A percentile compares a stretch with the other conserved stretches of the same genome.
Conservation (phyloP, 1,140 invertebrate species). For the Whitmania pigra region DNA sequence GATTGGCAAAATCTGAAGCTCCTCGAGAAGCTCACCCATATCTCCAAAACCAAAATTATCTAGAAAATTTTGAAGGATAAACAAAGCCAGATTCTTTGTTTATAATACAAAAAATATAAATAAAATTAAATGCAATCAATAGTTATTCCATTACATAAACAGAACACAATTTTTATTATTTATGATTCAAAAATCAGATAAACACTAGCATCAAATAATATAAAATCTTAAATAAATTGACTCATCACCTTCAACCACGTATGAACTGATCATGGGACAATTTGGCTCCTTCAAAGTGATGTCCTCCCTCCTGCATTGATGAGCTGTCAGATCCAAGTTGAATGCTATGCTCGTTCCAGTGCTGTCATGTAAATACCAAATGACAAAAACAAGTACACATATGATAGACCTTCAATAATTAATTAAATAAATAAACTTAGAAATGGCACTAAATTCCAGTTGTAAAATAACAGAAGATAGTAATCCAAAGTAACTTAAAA, state of each 20-base stretch:
- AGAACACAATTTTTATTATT: neutral
- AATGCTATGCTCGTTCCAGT: no score
- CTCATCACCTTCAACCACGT: neutral
- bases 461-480: neutral
- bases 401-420: neutral
- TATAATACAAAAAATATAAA: neutral
- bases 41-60: no score
- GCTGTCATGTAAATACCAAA: neutral
- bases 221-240: neutral
- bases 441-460: neutral
- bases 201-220: neutral
- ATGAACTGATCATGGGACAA: conserved; percentile 1
- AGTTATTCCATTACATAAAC: neutral
- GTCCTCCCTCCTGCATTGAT: neutral
- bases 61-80: no score
- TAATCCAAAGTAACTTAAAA: neutral
- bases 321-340: neutral
- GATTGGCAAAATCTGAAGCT: no score
- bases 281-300: conserved; percentile 9
- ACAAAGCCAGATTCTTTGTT: no score
- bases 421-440: neutral
- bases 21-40: no score
- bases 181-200: neutral
- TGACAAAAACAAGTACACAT: neutral
- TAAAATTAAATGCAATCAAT: neutral